Evolutionary conservation across 2,113 vertebrate species (phyloP), one percentile per base, ranked within the genome.

Genomic region (Odocoileus virginianus): DNA sequence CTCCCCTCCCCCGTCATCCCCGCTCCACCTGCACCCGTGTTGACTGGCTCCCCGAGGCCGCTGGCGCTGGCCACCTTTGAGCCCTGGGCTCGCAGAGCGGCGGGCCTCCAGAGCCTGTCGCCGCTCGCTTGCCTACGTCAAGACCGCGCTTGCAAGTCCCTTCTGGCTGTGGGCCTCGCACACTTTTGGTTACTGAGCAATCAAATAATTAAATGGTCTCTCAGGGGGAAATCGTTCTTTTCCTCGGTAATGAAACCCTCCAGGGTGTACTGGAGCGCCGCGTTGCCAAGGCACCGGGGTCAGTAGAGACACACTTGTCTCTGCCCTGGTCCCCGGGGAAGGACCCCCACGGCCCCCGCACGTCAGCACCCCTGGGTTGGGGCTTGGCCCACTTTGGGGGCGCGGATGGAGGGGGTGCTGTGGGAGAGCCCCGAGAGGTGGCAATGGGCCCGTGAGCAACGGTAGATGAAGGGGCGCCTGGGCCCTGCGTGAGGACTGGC

Each of bases 161-260:
- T 99, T 99, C 99, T 99, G 99, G 99, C 99, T 99, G 99, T 98
- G 99, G 99, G 99, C 99, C 98, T 99, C 98, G 98, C 98, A 89
- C 98, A 98, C 99, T 99, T 98, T 98, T 98, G 99, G 99, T 99
- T 99, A 99, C 99, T 99, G 99, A 99, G 99, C 99, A 99, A 99
- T 99, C 99, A 99, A 99, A 99, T 99, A 99, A 99, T 99, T 99
- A 99, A 99, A 99, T 98, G 99, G 99, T 99, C 99, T 99, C 99
- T 98, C 98, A 98, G 96, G 91, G 87, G 98, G 15, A 98, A 98
- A 98, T 99, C 97, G 99, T 99, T 98, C 99, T 99, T 99, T 99
- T 99, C 99, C 99, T 99, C 99, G 99, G 99, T 99, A 99, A 99
- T 99, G 99, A 99, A 99, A 99, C 99, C 99, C 99, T 99, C 99